Evolutionary conservation across 2,888 invertebrate genomes (phyloP), one percentile per base, ranked within the genome.

Genomic region (Brenthis daphne): DNA sequence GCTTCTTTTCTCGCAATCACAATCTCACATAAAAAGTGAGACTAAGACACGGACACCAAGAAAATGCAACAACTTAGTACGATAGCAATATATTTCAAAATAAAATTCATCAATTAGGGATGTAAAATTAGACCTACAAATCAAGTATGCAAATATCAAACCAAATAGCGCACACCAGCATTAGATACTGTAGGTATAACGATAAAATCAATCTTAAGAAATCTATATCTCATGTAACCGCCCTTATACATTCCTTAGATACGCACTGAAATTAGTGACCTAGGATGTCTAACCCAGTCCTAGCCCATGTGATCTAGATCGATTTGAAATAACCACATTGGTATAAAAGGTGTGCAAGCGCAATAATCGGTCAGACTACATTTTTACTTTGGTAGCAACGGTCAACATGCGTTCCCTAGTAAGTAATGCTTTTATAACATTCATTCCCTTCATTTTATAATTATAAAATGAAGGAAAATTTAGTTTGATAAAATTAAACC

Each of bases 331-430:
- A 77, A 50, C 81, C 80, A 78, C 76, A 69, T 72, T 51, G 75
- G 87, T 90, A 90, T 90, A 90, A 80, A 91, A 90, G 87, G 84
- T 81, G 82, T 75, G 76, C 72, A 55, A 37, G 67, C 77, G 75
- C 77, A 70, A 65, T 80, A 78, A 82, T 83, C 81, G 81, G 77
- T 74, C 86, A 89, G 74, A 87, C 82, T 74, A 78, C 84, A 85
- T 84, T 82, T 84, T 80, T 80, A 77, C 78, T 77, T 71, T 83
- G 76, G 72, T 76, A 76, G 77, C 75, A 72, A 77, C 85, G 77
- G 85, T 72, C 75, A 79, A 79, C 85, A 91, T 91, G 91, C 84
- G 83, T 76, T 80, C 79, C 73, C 77, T 90, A 72, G 91, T 91
- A 72, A 91, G 90, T 89, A 76, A 50, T 58, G 43, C 11, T 63